phyloP scores from a whole-genome alignment of 1,140 invertebrate genomes.

The Aphelinus atriplicis region DNA sequence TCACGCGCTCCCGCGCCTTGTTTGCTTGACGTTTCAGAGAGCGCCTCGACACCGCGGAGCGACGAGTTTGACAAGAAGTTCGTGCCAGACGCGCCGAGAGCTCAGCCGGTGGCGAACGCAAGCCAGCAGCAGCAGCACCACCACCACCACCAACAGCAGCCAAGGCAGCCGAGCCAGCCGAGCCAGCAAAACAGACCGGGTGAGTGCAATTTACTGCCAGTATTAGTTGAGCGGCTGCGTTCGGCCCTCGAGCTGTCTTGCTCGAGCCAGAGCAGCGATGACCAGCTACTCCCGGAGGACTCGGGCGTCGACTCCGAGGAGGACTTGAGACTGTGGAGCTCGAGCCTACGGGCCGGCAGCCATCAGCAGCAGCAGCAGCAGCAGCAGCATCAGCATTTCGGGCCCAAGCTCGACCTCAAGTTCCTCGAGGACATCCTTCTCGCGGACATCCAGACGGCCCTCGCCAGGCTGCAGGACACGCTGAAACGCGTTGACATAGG shows the following conservation, averaged over 20 bases:
- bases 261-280: slow-evolving; percentile 49
- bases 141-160: slow-evolving; percentile 28
- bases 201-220: slow-evolving; percentile 65
- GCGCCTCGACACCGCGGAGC: slow-evolving; percentile 38
- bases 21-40: slow-evolving; percentile 46
- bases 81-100: background rate
- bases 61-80: slow-evolving; percentile 46
- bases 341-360: slow-evolving; percentile 46
- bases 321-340: slow-evolving; percentile 50
- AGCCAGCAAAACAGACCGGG: slow-evolving; percentile 40
- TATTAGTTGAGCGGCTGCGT: slow-evolving; percentile 63
- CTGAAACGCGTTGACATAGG: slow-evolving; percentile 69
- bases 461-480: slow-evolving; percentile 77
- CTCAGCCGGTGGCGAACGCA: background rate
- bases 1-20: background rate
- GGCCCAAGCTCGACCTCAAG: slow-evolving; percentile 55
- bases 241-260: slow-evolving; percentile 59
- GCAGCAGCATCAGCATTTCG: slow-evolving; percentile 3
- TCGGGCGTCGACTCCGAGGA: slow-evolving; percentile 53
- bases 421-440: slow-evolving; percentile 69
- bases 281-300: slow-evolving; percentile 51
- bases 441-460: slow-evolving; percentile 80
- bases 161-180: slow-evolving; percentile 32
- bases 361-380: slow-evolving; percentile 15
- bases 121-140: slow-evolving; percentile 30